Evolutionary conservation across 1,140 invertebrate genomes (phyloP).

Genomic region (Protaetia brevitarsis): DNA sequence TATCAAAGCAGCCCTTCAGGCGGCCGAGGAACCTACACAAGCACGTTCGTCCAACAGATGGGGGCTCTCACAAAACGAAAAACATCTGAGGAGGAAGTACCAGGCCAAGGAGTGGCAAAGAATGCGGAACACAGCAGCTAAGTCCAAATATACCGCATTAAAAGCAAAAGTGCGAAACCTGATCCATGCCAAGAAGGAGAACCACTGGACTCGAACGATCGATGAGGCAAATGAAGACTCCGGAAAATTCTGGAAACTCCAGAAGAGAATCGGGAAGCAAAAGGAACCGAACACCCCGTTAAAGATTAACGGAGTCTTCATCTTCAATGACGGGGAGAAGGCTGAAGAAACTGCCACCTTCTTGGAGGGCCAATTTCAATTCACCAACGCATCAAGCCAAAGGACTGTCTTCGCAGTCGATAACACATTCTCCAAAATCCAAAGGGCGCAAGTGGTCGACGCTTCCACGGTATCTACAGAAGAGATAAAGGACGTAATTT

Average conservation of each 20-base stretch:
- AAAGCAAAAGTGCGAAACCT: not conserved
- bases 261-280: not conserved
- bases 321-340: not conserved
- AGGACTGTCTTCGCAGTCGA: not conserved
- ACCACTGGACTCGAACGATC: not conserved
- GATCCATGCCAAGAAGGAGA: not conserved
- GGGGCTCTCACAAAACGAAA: not conserved
- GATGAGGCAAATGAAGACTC: not conserved
- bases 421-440: not conserved
- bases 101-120: conserved; percentile 1
- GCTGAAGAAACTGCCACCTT: not conserved
- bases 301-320: not conserved
- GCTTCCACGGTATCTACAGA: not conserved
- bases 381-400: not conserved
- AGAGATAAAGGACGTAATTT: not conserved
- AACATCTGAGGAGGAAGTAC: not conserved
- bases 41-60: not conserved
- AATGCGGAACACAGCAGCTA: not conserved
- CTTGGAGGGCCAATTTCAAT: not conserved
- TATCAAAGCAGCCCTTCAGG: too few relatives aligned
- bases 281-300: conserved; percentile 9
- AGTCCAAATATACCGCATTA: not conserved
- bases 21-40: not conserved
- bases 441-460: not conserved
- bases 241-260: not conserved